A percentile compares a stretch with the other conserved stretches of the same genome.
phyloP scores from a whole-genome alignment of 2,888 invertebrate species.

The Trachelus iudaicus region DNA sequence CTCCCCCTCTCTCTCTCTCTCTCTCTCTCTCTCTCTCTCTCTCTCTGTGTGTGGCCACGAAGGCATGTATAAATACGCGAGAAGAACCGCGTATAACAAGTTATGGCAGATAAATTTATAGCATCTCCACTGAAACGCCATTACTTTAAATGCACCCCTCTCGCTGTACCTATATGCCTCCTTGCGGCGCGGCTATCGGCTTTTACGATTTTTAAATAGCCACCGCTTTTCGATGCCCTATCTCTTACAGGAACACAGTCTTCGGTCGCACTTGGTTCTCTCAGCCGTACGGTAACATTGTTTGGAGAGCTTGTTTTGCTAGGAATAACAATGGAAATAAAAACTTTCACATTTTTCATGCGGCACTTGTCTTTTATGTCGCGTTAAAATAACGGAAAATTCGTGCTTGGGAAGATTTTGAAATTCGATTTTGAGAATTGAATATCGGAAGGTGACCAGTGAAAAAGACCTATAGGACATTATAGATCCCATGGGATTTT shows the following conservation, averaged over 20 bases:
- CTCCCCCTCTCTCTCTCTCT: constrained; percentile 24
- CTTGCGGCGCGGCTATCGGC: constrained; percentile 46
- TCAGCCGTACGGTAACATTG: neutral
- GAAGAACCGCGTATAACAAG: constrained; percentile 65
- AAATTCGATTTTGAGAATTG: neutral
- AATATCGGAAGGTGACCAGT: neutral
- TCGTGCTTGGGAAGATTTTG: neutral
- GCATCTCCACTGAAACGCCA: constrained; percentile 66
- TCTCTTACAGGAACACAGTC: constrained; percentile 6
- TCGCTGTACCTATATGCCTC: constrained; percentile 14
- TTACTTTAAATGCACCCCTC: constrained; percentile 50
- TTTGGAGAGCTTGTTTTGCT: neutral
- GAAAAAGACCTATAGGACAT: neutral
- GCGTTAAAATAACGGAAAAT: neutral
- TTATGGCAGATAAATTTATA: constrained; percentile 67
- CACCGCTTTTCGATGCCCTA: constrained; percentile 24
- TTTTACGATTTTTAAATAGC: constrained; percentile 64
- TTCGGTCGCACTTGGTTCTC: neutral
- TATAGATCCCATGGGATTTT: neutral
- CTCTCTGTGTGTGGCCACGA: constrained; percentile 57
- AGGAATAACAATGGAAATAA: neutral
- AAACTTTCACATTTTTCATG: neutral
- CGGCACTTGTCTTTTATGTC: neutral
- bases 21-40: constrained; percentile 32
- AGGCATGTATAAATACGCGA: constrained; percentile 65